phyloP scores from a whole-genome alignment of 2,113 vertebrate species.

The Phyllostomus hastatus region DNA sequence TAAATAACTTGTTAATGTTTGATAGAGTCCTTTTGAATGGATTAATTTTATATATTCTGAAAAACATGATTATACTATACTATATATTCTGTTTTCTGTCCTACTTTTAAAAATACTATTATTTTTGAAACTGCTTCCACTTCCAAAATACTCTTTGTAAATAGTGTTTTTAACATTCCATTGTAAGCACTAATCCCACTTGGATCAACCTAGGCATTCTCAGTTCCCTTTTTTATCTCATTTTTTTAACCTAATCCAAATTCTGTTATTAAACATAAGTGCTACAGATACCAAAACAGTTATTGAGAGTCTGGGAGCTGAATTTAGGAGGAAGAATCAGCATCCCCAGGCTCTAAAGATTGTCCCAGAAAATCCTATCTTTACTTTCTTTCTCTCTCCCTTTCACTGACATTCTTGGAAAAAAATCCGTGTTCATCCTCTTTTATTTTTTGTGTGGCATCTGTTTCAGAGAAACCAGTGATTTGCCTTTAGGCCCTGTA shows the following conservation, averaged over 20 bases:
- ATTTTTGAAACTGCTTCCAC: background rate
- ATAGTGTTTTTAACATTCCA: background rate
- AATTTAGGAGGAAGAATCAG: background rate
- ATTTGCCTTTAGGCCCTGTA: background rate
- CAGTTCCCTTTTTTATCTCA: background rate
- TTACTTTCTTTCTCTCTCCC: background rate
- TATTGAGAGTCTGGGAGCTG: background rate
- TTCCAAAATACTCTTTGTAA: conserved; percentile 25
- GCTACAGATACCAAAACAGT: background rate
- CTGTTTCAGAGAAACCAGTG: background rate
- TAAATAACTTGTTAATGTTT: conserved; percentile 15
- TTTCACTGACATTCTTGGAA: conserved; percentile 26
- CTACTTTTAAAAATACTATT: background rate
- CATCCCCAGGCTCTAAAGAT: background rate
- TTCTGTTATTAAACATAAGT: conserved; percentile 4
- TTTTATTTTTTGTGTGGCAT: conserved; percentile 20
- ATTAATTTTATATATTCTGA: background rate
- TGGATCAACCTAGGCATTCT: background rate
- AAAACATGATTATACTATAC: background rate
- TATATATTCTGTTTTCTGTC: background rate
- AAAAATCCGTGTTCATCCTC: background rate
- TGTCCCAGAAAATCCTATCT: background rate
- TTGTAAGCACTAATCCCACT: background rate
- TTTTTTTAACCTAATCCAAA: background rate
- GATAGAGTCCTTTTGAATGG: background rate